Base-by-base conservation (phyloP, 2,797 vertebrate species). In the Neoniphon sammara region DNA sequence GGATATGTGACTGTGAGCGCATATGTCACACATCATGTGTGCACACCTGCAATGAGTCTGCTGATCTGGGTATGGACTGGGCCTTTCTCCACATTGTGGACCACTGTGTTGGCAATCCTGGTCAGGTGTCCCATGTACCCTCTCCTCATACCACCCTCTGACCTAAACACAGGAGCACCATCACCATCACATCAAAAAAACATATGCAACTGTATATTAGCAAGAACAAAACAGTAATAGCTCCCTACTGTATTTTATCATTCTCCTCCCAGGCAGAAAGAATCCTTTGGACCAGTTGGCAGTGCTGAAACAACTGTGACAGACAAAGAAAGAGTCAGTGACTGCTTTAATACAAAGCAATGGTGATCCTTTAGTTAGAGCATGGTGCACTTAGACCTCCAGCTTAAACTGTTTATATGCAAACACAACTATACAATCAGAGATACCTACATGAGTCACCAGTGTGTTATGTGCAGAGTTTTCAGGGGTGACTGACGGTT, bases 91-190 rank as follows among this genome's bases (percentile, higher is more conserved):
- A 97, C 91, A 77, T 96, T 98, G 91, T 98, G 97, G 8, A 97
- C 97, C 17, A 99, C 96, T 0, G 96, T 95, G 30, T 99, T 99
- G 90, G 98, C 98, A 36, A 99, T 99, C 63, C 98, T 95, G 0
- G 98, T 99, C 56, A 99, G 95, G 92, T 99, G 98, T 46, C 98
- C 98, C 98, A 99, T 99, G 86, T 98, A 97, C 17, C 98, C 98
- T 59, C 96, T 94, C 84, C 98, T 94, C 95, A 96, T 96, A 1
- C 98, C 98, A 0, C 97, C 97, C 58, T 95, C 95, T 34, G 95
- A 94, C 95, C 98, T 99, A 88, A 58, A 84, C 52, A 84, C 58
- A 86, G 0, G 69, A 11, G 20, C 25, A 30, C 14, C 2, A 58
- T 46, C 18, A 56, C 15, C 68, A 8, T 44, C 7, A 47, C 20